Percentiles rank a stretch among this genome's conserved stretches.
Evolutionary conservation across 2,888 invertebrate genomes (phyloP).

Genomic region (Chouioia cunea): DNA sequence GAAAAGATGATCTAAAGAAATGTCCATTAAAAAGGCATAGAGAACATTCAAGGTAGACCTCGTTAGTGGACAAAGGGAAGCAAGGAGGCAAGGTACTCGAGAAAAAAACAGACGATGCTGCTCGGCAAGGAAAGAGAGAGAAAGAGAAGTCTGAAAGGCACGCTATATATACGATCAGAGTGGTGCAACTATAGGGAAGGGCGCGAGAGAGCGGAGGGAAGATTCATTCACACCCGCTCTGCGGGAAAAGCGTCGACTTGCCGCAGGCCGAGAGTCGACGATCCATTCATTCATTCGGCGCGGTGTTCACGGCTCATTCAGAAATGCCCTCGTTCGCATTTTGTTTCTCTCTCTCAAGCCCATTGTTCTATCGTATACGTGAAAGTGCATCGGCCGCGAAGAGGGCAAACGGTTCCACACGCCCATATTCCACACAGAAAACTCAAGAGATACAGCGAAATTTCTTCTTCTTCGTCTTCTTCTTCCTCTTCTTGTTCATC

Average conservation of each 20-base stretch:
- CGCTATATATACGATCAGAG: too few relatives aligned
- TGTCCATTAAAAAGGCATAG: too few relatives aligned
- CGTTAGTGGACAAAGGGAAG: constrained; percentile 50
- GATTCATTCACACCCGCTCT: constrained; percentile 33
- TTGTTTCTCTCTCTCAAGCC: neutral
- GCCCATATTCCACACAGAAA: neutral
- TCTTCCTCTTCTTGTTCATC: neutral
- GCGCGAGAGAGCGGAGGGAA: constrained; percentile 1
- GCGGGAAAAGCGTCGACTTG: constrained; percentile 1
- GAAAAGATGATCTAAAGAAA: too few relatives aligned
- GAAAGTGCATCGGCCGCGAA: constrained; percentile 9
- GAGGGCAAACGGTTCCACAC: neutral
- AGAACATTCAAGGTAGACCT: constrained; percentile 50
- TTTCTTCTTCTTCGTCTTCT: neutral
- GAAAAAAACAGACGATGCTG: neutral
- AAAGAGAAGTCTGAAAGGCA: too few relatives aligned
- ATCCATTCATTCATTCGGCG: constrained; percentile 53
- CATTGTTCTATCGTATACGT: constrained; percentile 33
- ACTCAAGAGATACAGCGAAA: neutral
- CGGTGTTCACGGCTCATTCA: constrained; percentile 54
- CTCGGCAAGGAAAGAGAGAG: too few relatives aligned
- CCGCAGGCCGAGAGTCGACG: constrained; percentile 8
- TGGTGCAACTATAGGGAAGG: too few relatives aligned
- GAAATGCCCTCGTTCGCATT: constrained; percentile 36
- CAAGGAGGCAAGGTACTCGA: constrained; percentile 47